A percentile compares a stretch with the other conserved stretches of the same genome.
phyloP scores from a whole-genome alignment of 2,113 vertebrate species.

The Corydoras sp. region DNA sequence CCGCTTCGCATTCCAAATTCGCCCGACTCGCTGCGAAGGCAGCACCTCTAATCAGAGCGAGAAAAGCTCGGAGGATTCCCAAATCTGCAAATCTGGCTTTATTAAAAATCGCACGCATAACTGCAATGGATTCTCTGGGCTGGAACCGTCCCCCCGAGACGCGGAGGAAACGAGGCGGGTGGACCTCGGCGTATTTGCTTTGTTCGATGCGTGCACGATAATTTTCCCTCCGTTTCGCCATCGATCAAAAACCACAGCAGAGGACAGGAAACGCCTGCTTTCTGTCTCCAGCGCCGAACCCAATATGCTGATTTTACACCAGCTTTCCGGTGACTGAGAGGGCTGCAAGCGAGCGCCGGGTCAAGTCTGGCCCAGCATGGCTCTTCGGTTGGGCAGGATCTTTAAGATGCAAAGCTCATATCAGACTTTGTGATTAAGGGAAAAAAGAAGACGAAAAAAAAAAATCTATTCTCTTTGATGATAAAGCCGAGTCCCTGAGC shows the following conservation, averaged over 20 bases:
- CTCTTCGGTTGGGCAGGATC: not conserved
- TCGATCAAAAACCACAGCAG: slow-evolving; percentile 31
- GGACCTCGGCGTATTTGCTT: slow-evolving; percentile 23
- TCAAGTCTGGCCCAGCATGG: slow-evolving; percentile 13
- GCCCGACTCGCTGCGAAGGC: too few species aligned
- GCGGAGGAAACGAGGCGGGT: not conserved
- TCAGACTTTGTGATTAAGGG: too few species aligned
- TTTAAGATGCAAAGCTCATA: too few species aligned
- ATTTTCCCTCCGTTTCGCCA: slow-evolving; percentile 37
- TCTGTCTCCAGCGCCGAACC: slow-evolving; percentile 18
- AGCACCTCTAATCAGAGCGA: too few species aligned
- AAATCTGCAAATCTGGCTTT: too few species aligned
- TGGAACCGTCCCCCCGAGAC: not conserved
- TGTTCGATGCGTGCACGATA: slow-evolving; percentile 26
- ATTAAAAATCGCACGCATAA: not conserved
- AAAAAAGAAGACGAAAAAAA: too few species aligned
- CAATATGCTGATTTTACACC: slow-evolving; percentile 36
- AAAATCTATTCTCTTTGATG: slow-evolving; percentile 3
- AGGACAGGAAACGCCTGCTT: slow-evolving; percentile 24
- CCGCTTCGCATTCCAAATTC: not conserved
- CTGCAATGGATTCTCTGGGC: slow-evolving; percentile 2
- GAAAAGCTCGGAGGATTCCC: too few species aligned
- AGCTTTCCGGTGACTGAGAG: slow-evolving; percentile 12
- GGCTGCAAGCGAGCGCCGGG: slow-evolving; percentile 27
- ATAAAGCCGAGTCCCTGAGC: not conserved